Conservation (phyloP, 2,113 vertebrate species). For the Lampris megalopsis region DNA sequence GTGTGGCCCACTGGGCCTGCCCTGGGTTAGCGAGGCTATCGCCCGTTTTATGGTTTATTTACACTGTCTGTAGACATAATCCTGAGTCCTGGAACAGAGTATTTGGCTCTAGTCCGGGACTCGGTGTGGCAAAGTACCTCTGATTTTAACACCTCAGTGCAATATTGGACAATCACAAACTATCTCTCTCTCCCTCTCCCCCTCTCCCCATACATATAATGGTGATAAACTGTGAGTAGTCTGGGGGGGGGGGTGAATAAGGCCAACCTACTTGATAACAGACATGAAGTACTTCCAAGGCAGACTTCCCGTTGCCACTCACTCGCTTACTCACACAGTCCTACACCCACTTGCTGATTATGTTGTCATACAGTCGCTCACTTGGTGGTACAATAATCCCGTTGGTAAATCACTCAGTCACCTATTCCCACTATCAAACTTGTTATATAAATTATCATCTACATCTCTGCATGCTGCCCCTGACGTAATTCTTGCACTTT, state of each 20-base stretch:
- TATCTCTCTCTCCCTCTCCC: background rate
- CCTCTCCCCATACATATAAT: background rate
- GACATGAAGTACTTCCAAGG: background rate
- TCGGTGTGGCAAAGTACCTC: conserved; percentile 59
- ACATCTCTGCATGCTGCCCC: background rate
- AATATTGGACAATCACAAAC: conserved; percentile 52
- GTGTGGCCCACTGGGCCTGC: background rate
- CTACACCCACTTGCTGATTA: background rate
- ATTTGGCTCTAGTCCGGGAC: conserved; percentile 35
- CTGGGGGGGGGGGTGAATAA: too few relatives aligned
- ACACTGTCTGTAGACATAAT: conserved; percentile 9
- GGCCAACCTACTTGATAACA: background rate
- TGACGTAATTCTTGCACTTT: background rate
- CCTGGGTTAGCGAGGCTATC: background rate
- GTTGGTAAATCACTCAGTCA: background rate
- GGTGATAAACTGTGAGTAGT: too few relatives aligned
- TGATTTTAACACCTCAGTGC: conserved; percentile 61
- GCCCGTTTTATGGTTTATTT: conserved; percentile 19
- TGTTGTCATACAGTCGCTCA: background rate
- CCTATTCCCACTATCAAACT: background rate
- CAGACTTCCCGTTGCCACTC: background rate
- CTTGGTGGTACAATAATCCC: conserved; percentile 15
- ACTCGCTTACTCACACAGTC: background rate
- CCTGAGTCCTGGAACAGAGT: conserved; percentile 4
- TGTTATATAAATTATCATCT: background rate